Base-by-base conservation (phyloP, 2,797 vertebrate species). In the Girardinus metallicus region DNA sequence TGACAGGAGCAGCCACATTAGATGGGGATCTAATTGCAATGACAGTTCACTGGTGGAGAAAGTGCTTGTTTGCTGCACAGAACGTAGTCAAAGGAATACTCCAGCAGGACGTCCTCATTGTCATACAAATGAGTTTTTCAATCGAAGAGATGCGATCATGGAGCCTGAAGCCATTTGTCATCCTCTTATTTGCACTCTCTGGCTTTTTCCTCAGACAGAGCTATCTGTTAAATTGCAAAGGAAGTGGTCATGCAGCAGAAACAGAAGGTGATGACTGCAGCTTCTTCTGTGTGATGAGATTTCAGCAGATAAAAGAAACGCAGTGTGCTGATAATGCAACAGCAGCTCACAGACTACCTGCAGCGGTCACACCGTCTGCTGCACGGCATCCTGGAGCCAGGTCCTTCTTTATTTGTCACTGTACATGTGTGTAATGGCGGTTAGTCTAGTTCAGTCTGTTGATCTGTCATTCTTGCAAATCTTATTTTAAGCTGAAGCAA, bases 211-310 rank as follows among this genome's bases (percentile, higher is more conserved):
- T 86, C 62, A 55, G 86, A 86, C 78, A 79, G 82, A 83, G 83
- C 78, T 83, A 85, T 92, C 84, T 88, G 80, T 89, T 79, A 78
- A 87, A 90, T 86, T 86, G 82, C 78, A 83, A 77, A 84, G 80
- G 85, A 90, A 91, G 82, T 85, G 88, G 85, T 84, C 88, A 81
- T 82, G 84, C 84, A 34, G 85, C 81, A 87, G 85, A 81, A 92
- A 89, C 83, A 75, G 73, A 85, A 79, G 89, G 83, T 74, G 89
- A 86, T 83, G 88, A 81, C 21, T 53, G 62, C 53, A 36, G 74
- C 88, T 83, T 86, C 85, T 76, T 83, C 55, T 76, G 70, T 84
- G 73, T 43, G 39, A 84, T 86, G 80, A 86, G 86, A 88, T 90
- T 74, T 83, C 66, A 66, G n/a, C 44, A 82, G 77, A 90, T 89